A percentile compares a stretch with the other conserved stretches of the same genome.
Conservation (phyloP, 2,888 invertebrate genomes). For the Lepas anatifera region DNA sequence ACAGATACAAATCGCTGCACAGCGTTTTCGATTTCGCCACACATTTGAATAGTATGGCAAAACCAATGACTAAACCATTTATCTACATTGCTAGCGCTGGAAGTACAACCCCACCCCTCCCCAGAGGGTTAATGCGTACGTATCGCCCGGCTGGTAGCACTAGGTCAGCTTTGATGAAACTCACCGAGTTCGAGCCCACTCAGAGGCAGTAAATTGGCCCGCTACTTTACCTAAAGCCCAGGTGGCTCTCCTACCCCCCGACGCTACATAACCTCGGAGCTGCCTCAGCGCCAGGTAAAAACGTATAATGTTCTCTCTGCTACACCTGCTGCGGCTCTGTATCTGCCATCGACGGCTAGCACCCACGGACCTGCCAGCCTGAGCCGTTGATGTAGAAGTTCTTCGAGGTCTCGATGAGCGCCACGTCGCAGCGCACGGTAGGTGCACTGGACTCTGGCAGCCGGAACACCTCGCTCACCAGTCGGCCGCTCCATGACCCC, state of each 20-base stretch:
- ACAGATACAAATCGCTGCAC: too few relatives aligned
- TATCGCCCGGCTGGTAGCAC: too few relatives aligned
- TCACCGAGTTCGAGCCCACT: background rate
- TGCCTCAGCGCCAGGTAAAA: background rate
- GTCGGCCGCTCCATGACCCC: slow-evolving; percentile 44
- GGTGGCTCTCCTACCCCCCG: background rate
- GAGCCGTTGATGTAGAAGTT: slow-evolving; percentile 48
- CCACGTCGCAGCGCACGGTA: slow-evolving; percentile 42
- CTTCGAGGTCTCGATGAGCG: slow-evolving; percentile 43
- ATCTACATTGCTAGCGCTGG: too few relatives aligned
- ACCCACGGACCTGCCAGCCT: slow-evolving; percentile 43
- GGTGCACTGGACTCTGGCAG: slow-evolving; percentile 38
- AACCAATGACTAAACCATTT: too few relatives aligned
- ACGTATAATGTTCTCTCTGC: too few relatives aligned
- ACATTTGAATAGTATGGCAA: too few relatives aligned
- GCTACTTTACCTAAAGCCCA: background rate
- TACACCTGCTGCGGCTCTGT: too few relatives aligned
- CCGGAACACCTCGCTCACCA: slow-evolving; percentile 42
- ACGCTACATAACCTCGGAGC: background rate
- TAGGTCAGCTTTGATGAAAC: too few relatives aligned
- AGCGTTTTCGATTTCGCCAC: too few relatives aligned
- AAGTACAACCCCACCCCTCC: too few relatives aligned
- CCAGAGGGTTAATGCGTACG: too few relatives aligned
- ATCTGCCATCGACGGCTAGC: background rate
- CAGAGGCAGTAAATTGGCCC: background rate